Evolutionary conservation across 2,797 vertebrate species (phyloP).

Genomic region (Sternotherus odoratus): DNA sequence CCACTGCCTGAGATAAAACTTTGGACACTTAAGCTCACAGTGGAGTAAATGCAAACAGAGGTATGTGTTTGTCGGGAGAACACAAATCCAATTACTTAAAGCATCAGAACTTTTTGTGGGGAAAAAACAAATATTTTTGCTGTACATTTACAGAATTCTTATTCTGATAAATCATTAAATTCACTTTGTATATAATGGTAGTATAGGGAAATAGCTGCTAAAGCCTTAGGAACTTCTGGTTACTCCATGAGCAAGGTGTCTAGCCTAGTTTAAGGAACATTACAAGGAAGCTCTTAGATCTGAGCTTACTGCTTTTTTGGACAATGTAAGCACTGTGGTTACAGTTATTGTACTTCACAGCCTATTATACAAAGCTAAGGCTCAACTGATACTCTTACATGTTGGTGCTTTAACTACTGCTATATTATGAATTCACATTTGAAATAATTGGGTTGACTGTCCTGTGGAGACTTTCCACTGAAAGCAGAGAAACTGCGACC

Average conservation of each 20-base stretch:
- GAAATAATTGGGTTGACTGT: not conserved
- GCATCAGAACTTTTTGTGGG: not conserved
- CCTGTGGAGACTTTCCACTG: not conserved
- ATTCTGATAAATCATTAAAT: not conserved
- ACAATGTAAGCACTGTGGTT: not conserved
- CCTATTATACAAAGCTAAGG: not conserved
- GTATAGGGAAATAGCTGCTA: not conserved
- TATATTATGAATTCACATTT: not conserved
- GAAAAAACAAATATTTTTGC: not conserved
- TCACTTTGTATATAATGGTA: no score
- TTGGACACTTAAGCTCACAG: not conserved
- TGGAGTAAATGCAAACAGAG: not conserved
- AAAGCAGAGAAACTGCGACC: not conserved
- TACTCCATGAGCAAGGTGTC: not conserved
- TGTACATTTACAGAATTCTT: not conserved
- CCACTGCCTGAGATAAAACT: not conserved
- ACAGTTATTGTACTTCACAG: not conserved
- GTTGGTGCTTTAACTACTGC: not conserved
- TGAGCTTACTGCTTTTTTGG: not conserved
- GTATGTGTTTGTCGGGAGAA: not conserved
- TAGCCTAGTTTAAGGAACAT: not conserved
- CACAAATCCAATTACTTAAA: not conserved
- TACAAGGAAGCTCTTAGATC: not conserved
- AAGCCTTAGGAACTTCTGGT: not conserved
- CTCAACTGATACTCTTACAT: not conserved